Conservation (phyloP, 2,888 invertebrate genomes). For the Papilio protenor region DNA sequence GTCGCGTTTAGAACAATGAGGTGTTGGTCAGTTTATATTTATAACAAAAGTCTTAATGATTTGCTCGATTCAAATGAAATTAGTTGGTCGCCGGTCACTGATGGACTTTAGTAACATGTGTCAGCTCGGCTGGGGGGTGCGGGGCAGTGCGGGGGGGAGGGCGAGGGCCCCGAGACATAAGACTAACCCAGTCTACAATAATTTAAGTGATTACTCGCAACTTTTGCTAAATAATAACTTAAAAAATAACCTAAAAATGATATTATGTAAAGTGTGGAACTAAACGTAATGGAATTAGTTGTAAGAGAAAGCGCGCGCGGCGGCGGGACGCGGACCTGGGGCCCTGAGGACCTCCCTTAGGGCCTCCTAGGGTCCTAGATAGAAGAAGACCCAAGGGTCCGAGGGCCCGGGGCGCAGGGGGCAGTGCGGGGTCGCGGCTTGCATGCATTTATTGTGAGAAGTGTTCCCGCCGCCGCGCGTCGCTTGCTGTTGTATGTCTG, state of each 20-base stretch:
- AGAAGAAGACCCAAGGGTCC: too few relatives aligned
- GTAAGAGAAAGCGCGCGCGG: conserved; percentile 10
- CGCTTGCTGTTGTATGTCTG: conserved; percentile 56
- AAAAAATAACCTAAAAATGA: conserved; percentile 56
- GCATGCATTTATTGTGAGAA: not conserved
- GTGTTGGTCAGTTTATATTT: conserved; percentile 14
- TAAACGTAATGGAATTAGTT: conserved; percentile 60
- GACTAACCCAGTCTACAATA: conserved; percentile 13
- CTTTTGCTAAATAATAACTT: conserved; percentile 54
- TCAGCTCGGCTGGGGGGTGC: not conserved
- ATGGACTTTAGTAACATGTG: not conserved
- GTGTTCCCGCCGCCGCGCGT: conserved; percentile 46
- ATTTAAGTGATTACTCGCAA: conserved; percentile 24
- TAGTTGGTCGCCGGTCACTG: not conserved
- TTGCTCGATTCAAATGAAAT: not conserved
- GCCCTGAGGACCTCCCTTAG: not conserved
- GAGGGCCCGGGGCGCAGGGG: not conserved
- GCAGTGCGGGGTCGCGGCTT: not conserved
- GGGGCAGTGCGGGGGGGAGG: not conserved
- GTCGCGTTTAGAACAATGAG: not conserved
- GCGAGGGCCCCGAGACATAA: not conserved
- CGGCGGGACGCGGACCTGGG: not conserved
- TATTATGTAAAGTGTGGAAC: conserved; percentile 67
- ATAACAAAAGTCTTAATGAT: conserved; percentile 18
- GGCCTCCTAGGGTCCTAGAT: not conserved